Conservation (phyloP, 2,888 invertebrate species). For the Noctua fimbriata region DNA sequence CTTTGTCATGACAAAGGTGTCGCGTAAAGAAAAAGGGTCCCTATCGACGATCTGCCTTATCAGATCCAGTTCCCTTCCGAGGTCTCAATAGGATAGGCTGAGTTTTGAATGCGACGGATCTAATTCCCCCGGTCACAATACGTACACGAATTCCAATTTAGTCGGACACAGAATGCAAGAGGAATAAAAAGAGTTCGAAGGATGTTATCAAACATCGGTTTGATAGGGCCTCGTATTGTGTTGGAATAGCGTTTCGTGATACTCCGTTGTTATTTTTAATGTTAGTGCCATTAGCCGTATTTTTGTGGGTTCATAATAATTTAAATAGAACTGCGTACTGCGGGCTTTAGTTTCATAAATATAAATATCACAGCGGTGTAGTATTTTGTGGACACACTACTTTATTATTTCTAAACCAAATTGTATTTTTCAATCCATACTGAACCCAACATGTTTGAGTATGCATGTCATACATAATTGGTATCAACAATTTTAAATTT, state of each 20-base stretch:
- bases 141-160: slow-evolving; percentile 85
- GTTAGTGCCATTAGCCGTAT: slow-evolving; percentile 51
- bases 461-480: slow-evolving; percentile 45
- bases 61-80: slow-evolving; percentile 90
- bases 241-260: slow-evolving; percentile 71
- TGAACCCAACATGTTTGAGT: slow-evolving; percentile 12
- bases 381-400: slow-evolving; percentile 7
- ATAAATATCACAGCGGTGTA: neutral
- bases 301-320: slow-evolving; percentile 54
- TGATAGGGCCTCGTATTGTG: slow-evolving; percentile 74
- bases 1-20: slow-evolving; percentile 90
- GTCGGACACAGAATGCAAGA: slow-evolving; percentile 78
- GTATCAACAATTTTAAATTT: slow-evolving; percentile 44
- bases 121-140: slow-evolving; percentile 88
- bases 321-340: slow-evolving; percentile 37
- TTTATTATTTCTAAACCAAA: slow-evolving; percentile 6
- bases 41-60: slow-evolving; percentile 90
- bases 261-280: slow-evolving; percentile 70
- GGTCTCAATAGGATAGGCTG: slow-evolving; percentile 89
- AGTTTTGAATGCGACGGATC: slow-evolving; percentile 88
- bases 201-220: slow-evolving; percentile 78
- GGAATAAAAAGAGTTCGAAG: slow-evolving; percentile 79
- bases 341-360: slow-evolving; percentile 16
- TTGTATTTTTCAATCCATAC: neutral
- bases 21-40: slow-evolving; percentile 89